These are phyloP conservation scores for Drosophila bocqueti DNA, from an alignment of 1,140 invertebrate species.

Conservation along the genomic window DNA sequence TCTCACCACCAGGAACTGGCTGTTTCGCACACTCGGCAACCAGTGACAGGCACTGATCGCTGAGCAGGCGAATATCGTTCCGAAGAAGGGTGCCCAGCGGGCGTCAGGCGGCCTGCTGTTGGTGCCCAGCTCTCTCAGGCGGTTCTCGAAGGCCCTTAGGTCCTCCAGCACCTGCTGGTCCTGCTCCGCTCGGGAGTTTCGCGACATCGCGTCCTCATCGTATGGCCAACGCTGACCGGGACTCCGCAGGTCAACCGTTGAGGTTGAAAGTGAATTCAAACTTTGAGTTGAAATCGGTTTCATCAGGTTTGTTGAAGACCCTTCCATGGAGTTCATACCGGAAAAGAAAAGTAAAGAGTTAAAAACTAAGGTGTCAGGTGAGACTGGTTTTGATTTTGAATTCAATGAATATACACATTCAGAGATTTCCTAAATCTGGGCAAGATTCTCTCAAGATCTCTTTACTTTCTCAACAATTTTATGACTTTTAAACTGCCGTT, in stretches of 20 bases:
- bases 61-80: neutral
- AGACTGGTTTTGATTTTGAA: neutral
- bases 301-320: too few relatives aligned
- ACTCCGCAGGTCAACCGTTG: neutral
- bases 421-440: too few relatives aligned
- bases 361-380: too few relatives aligned
- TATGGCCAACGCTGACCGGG: neutral
- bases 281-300: neutral
- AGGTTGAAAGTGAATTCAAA: neutral
- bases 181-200: neutral
- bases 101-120: neutral
- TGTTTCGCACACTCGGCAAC: neutral
- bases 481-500: conserved; percentile 3
- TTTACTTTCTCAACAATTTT: neutral
- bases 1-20: neutral
- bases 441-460: neutral
- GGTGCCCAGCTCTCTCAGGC: neutral
- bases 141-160: neutral
- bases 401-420: neutral
- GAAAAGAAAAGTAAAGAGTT: neutral
- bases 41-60: conserved; percentile 9
- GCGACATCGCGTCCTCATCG: neutral
- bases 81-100: neutral
- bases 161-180: neutral
- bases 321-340: conserved; percentile 1